Evolutionary conservation across 2,797 vertebrate species (phyloP).

Genomic region (Brachymystax lenok): DNA sequence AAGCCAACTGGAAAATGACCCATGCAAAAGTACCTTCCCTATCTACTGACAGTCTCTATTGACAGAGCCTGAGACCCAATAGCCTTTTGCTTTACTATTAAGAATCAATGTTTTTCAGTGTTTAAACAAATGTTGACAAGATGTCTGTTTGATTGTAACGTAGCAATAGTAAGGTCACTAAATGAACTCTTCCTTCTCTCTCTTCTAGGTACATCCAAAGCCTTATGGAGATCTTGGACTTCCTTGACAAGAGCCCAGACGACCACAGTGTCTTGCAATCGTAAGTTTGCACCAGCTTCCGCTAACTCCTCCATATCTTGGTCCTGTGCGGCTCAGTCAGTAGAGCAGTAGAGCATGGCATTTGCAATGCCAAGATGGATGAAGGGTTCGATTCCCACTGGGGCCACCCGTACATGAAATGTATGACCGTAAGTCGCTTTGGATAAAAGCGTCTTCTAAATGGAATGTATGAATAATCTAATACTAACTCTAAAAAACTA

Average conservation of each 20-base stretch:
- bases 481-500: neutral
- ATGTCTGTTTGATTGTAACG: neutral
- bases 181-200: neutral
- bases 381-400: no score
- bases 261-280: conserved; percentile 79
- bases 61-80: neutral
- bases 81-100: neutral
- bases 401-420: no score
- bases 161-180: neutral
- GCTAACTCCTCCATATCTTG: neutral
- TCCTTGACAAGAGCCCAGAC: conserved; percentile 81
- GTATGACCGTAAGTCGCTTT: no score
- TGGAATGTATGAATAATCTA: neutral
- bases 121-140: no score
- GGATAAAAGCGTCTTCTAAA: no score
- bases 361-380: no score
- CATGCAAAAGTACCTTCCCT: neutral
- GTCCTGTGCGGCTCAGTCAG: no score
- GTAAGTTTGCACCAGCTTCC: conserved; percentile 65
- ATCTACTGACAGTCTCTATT: neutral
- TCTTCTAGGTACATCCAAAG: conserved; percentile 85
- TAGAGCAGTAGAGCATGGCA: no score
- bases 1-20: conserved; percentile 12
- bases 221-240: conserved; percentile 86
- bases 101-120: no score